These are phyloP conservation scores for Aix galericulata DNA, from an alignment of 2,113 vertebrate genomes.

Conservation along the genomic window DNA sequence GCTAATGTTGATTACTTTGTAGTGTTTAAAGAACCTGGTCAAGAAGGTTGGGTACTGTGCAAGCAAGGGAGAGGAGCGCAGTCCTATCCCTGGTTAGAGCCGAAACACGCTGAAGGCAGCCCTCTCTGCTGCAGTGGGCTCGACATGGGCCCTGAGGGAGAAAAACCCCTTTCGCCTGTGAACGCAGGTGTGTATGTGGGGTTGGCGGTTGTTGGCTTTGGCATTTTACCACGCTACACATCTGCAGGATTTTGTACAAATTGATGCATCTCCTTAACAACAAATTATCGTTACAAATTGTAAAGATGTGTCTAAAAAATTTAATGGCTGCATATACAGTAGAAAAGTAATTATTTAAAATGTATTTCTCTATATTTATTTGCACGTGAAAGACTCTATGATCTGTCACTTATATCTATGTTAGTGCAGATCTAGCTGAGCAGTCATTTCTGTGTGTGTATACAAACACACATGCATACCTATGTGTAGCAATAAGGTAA, in stretches of 20 bases:
- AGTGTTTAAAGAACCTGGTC: not conserved
- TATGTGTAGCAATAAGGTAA: not conserved
- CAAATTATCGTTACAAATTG: not conserved
- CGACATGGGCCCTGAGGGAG: not conserved
- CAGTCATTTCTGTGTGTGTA: not conserved
- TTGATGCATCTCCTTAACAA: not conserved
- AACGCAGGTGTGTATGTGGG: not conserved
- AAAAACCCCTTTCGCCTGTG: not conserved
- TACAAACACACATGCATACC: fast-evolving
- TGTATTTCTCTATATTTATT: not conserved
- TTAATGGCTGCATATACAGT: fast-evolving
- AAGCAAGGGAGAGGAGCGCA: not conserved
- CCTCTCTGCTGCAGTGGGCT: not conserved
- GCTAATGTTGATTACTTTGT: not conserved
- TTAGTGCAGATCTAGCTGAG: not conserved
- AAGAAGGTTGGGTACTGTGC: not conserved
- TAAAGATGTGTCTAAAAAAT: not conserved
- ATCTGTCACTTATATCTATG: not conserved
- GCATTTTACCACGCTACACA: not conserved
- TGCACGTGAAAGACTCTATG: not conserved
- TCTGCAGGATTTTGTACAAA: not conserved
- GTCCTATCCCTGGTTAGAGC: not conserved
- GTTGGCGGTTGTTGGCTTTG: not conserved
- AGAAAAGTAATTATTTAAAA: not conserved
- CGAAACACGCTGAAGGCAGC: not conserved